Evolutionary conservation across 2,797 vertebrate species (phyloP), one percentile per base, ranked within the genome.

Genomic region (Siniperca obscura): DNA sequence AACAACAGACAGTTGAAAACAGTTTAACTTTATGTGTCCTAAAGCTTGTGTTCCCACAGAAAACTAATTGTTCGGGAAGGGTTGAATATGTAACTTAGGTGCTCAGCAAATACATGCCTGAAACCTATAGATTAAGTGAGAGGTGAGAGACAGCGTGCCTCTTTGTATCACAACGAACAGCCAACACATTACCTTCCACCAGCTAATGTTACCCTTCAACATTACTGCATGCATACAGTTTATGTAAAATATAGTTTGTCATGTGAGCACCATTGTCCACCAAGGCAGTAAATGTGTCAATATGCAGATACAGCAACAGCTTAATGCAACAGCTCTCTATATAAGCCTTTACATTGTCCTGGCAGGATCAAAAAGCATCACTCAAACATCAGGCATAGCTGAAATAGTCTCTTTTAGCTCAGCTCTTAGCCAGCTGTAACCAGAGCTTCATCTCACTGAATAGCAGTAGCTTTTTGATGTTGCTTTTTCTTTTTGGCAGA

Each of bases 401-500:
- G 90, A 93, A 90, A 92, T 90, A 79, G 86, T 86, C 82, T 89
- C 90, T 87, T 91, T 91, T 92, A 91, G 84, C 86, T 87, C 82
- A 38, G 89, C 89, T 83, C 82, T 86, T 86, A 83, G 87, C 66
- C 74, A 6, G 70, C 86, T 82, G 91, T 87, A 95, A 94, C 89
- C 55, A 55, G 85, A 94, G 68, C 89, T 74, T 62, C 55, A 36
- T 85, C 84, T 57, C 52, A 3, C 42, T 91, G 86, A 91, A 90
- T 81, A 74, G 87, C 82, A 42, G 70, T 5, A 70, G 87, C 91
- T 89, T 92, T 94, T 94, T 94, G 91, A 94, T 90, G 93, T 93
- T 30, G 86, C 87, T 52, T 75, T 87, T 85, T 55, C 67, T 81
- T 78, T 83, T 83, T 87, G 74, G 86, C 88, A 72, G 86, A 86